Evolutionary conservation across 2,888 invertebrate species (phyloP), one percentile per base, ranked within the genome.

Genomic region (Copidosoma aretas): DNA sequence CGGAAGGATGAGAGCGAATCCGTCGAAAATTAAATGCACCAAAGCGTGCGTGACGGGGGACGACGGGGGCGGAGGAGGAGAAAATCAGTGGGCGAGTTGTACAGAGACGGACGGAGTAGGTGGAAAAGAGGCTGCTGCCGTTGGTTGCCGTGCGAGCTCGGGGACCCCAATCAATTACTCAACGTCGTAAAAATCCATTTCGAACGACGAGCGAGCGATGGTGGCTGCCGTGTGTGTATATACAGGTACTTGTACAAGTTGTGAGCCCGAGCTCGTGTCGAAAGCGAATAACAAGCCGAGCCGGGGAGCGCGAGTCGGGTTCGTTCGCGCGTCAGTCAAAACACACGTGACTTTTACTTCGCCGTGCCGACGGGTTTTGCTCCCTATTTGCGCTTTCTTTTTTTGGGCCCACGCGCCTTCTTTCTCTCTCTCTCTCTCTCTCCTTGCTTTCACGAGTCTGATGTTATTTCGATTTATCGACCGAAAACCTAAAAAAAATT

Each of bases 261-360:
- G 32, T 32, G 32, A 54, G 54, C 41, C 39, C 24, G 68, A 70
- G 66, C 71, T 70, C 73, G 67, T 73, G 74, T 71, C 74, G 72
- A 75, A 75, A 74, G 73, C 74, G 8, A 73, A 73, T 75, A 74
- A 77, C 73, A 75, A 75, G 71, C 70, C 61, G 66, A 71, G 74
- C 70, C 64, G 73, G 70, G 32, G 32, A 32, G 32, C 32, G 32
- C 73, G 72, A 74, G 59, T 71, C 72, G 71, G 49, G 70, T 71
- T 75, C 75, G 70, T 71, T 75, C 75, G 75, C 73, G 73, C 72
- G 73, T 77, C 76, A 75, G 77, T 77, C 77, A 76, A 78, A 77
- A 75, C 74, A 76, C 75, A 76, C 77, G 76, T 77, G 77, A 77
- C 75, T 76, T 66, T 68, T 68, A 72, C 67, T 58, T 67, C 53